Base-by-base conservation (phyloP, 2,888 invertebrate genomes). In the Caenorhabditis sinica region DNA sequence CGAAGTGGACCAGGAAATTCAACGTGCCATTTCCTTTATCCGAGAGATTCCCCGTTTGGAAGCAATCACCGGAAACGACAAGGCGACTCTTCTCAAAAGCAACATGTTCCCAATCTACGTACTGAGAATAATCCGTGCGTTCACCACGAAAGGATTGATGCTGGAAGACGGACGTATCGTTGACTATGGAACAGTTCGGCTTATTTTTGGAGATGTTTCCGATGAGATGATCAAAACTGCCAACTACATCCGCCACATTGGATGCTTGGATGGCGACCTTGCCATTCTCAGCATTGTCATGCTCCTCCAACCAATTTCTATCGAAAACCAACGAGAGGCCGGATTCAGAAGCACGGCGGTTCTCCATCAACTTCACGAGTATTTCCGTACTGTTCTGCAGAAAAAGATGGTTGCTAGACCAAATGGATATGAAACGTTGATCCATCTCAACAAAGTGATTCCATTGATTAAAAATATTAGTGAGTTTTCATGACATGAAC, bases 21-120 rank as follows among this genome's bases (percentile, higher is more conserved):
- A 79, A 40, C 28, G 58, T 0, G 20, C 77, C n/a, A 83, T 87
- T 2, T 56, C 58, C 1, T 86, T 85, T 36, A 76, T 81, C 5
- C 85, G 80, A 45, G 20, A 58, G 2, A 77, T 88, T 43, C 84
- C 88, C 0, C 61, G 68, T 0, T 75, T 87, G 65, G 49, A 40
- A 13, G 15, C 5, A 0, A 9, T 88, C 17, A 17, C 51, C 0
- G 11, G 80, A 15, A 28, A 58, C 15, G 86, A 88, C 40, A 83
- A 85, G 45, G 82, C 82, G 20, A 23, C 28, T 11, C 61, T 86
- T 0, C 74, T 88, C 23, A 86, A 86, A 63, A 76, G 61, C 20
- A 49, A 45, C 20, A 20, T 76, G 5, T 86, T 86, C 45, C 28
- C 40, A 15, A 33, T 87, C 5, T 84, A 76, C 30, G 15, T 87